Percentiles rank a stretch among this genome's conserved stretches.
phyloP scores from a whole-genome alignment of 1,140 invertebrate species.

The Drosophila takahashii region DNA sequence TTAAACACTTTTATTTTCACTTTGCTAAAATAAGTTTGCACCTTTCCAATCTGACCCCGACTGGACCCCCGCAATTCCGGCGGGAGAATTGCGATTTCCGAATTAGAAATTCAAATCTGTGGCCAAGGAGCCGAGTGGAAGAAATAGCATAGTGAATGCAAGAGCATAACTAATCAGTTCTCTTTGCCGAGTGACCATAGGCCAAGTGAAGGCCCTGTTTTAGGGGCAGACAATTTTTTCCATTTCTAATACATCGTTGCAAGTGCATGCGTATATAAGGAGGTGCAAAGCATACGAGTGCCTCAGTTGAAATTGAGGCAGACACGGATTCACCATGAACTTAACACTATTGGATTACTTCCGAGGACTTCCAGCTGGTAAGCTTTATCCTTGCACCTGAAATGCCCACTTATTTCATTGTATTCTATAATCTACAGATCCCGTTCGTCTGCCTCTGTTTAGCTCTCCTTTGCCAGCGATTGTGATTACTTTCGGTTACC shows the following conservation, averaged over 20 bases:
- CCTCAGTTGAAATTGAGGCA: constrained; percentile 1
- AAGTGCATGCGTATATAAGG: constrained; percentile 1
- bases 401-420: accelerated
- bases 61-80: not conserved
- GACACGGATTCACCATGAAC: constrained; percentile 13
- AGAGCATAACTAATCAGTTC: constrained; percentile 7
- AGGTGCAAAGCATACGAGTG: not conserved
- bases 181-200: not conserved
- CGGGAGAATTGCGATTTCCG: not conserved
- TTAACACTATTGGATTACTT: constrained; percentile 5
- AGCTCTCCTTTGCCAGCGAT: constrained; percentile 90
- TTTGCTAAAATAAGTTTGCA: not conserved
- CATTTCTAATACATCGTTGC: not conserved
- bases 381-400: not conserved
- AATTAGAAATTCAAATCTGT: constrained; percentile 21
- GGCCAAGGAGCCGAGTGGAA: not conserved
- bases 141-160: not conserved
- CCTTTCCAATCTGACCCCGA: not conserved
- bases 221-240: not conserved
- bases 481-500: constrained; percentile 89
- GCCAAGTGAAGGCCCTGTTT: not conserved
- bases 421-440: constrained; percentile 8
- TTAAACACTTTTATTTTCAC: not conserved
- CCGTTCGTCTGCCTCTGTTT: constrained; percentile 86
- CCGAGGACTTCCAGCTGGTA: constrained; percentile 20